phyloP scores from a whole-genome alignment of 1,140 invertebrate genomes.

The Zaprionus camerounensis region DNA sequence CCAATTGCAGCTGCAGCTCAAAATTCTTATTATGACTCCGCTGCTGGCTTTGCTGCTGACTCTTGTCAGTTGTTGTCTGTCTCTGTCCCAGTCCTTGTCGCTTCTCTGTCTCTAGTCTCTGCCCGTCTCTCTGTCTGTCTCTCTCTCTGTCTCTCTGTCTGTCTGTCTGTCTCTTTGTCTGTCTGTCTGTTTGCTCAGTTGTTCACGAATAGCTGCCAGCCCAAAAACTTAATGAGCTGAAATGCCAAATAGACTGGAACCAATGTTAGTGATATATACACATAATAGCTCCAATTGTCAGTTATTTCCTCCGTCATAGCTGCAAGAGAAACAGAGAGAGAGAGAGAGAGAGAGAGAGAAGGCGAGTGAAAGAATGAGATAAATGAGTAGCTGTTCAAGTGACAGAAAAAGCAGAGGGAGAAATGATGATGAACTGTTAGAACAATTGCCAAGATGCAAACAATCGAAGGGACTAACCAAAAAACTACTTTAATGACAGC shows the following conservation, averaged over 20 bases:
- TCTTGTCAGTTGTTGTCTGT: conserved; percentile 7
- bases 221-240: conserved; percentile 83
- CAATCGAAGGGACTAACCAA: conserved; percentile 17
- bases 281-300: conserved; percentile 80
- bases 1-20: conserved; percentile 26
- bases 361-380: neutral
- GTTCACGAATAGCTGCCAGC: conserved; percentile 84
- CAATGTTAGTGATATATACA: conserved; percentile 79
- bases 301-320: conserved; percentile 83
- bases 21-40: conserved; percentile 31
- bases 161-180: neutral
- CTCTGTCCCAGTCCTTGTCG: too few species aligned
- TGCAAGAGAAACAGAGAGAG: conserved; percentile 42
- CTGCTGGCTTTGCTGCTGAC: conserved; percentile 2
- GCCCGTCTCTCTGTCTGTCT: neutral
- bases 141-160: neutral
- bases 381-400: neutral
- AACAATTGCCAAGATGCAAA: conserved; percentile 46
- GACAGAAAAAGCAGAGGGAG: neutral
- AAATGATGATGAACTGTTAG: conserved; percentile 29
- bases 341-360: conserved; percentile 30
- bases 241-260: conserved; percentile 84
- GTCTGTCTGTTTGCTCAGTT: conserved; percentile 70
- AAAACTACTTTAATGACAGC: conserved; percentile 25
- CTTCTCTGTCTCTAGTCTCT: too few species aligned